A percentile compares a stretch with the other conserved stretches of the same genome.
Evolutionary conservation across 2,888 invertebrate genomes (phyloP).

Genomic region (Lycia hirtaria): DNA sequence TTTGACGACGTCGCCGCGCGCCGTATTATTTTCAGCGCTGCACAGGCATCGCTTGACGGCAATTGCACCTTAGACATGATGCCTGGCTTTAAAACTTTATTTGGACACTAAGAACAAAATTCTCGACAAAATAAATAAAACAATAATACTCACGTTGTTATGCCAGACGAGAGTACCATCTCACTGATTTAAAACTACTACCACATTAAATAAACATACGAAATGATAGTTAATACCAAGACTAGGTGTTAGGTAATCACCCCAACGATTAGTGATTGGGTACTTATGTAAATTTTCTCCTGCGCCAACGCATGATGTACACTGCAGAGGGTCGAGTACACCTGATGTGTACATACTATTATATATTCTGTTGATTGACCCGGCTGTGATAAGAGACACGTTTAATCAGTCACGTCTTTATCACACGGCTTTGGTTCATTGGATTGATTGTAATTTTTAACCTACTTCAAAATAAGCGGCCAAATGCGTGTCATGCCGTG

Average conservation of each 20-base stretch:
- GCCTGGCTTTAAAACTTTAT: no score
- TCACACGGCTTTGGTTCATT: constrained; percentile 12
- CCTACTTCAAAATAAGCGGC: no score
- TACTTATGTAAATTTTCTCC: neutral
- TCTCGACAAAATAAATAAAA: neutral
- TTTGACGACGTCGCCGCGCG: no score
- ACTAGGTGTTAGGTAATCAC: neutral
- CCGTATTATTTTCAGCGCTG: no score
- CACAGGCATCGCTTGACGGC: no score
- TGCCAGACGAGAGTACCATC: constrained; percentile 22
- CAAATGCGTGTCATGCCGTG: no score
- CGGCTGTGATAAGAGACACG: constrained; percentile 26
- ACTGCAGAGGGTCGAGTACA: constrained; percentile 1
- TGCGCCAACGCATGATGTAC: neutral
- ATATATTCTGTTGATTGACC: no score
- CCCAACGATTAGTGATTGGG: neutral
- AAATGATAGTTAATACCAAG: neutral
- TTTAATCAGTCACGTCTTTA: constrained; percentile 36
- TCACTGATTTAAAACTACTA: neutral
- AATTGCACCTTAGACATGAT: no score
- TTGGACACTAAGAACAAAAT: no score
- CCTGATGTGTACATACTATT: no score
- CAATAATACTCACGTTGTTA: constrained; percentile 18
- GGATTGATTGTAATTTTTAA: constrained; percentile 3
- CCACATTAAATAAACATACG: neutral